Conservation (phyloP, 1,140 invertebrate species). For the Goniozus legneri region DNA sequence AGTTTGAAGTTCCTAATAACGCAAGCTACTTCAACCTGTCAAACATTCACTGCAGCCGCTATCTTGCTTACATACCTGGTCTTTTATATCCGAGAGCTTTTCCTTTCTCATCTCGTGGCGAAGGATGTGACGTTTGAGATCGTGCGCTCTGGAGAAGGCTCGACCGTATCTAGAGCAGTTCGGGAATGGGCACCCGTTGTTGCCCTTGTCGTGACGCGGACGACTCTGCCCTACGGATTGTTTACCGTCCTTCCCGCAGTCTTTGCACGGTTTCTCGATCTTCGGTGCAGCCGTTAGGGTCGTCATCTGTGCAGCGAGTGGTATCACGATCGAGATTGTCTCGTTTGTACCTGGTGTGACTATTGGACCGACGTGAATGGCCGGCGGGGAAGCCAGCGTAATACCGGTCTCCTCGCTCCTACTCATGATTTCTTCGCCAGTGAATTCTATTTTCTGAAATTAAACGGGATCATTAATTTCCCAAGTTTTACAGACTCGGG, state of each 20-base stretch:
- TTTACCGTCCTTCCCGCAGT: conserved; percentile 19
- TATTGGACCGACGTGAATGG: conserved; percentile 44
- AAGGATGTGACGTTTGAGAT: conserved; percentile 47
- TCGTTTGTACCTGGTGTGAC: conserved; percentile 41
- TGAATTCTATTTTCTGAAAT: too few species aligned
- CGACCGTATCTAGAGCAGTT: conserved; percentile 42
- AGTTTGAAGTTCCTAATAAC: background rate
- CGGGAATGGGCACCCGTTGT: conserved; percentile 44
- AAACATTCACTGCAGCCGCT: background rate
- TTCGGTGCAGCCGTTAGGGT: conserved; percentile 18
- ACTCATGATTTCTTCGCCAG: background rate
- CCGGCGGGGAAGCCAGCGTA: conserved; percentile 33
- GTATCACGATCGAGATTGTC: conserved; percentile 50
- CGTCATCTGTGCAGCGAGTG: conserved; percentile 23
- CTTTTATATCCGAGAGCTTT: conserved; percentile 25
- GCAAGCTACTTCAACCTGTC: background rate
- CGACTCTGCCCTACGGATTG: conserved; percentile 7
- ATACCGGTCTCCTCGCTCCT: conserved; percentile 17
- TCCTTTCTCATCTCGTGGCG: conserved; percentile 47
- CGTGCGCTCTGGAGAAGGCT: conserved; percentile 47
- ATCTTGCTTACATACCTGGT: conserved; percentile 23
- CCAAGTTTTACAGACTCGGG: too few species aligned
- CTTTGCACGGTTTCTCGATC: conserved; percentile 16
- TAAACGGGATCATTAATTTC: too few species aligned
- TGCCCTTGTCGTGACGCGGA: conserved; percentile 29